Conservation (phyloP, 2,797 vertebrate species). For the Graptemys geographica region DNA sequence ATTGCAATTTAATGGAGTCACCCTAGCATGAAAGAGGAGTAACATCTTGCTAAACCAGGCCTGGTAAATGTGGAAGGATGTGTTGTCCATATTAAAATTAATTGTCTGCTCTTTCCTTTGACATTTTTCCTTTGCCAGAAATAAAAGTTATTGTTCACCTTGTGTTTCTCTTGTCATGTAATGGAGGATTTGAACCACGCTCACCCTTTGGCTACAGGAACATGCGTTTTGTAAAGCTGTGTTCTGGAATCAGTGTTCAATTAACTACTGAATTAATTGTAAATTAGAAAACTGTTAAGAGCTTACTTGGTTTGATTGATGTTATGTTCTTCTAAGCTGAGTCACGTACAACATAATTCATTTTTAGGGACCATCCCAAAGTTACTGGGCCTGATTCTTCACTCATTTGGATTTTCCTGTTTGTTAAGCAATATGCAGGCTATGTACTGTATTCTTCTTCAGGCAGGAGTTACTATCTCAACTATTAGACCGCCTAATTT, state of each 20-base stretch:
- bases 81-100: not conserved
- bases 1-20: not conserved
- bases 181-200: not conserved
- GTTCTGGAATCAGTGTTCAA: not conserved
- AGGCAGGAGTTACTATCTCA: not conserved
- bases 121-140: not conserved
- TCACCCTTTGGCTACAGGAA: not conserved
- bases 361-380: not conserved
- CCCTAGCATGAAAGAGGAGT: not conserved
- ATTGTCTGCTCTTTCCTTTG: not conserved
- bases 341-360: not conserved
- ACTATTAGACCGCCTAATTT: not conserved
- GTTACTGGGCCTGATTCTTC: not conserved
- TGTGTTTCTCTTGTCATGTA: not conserved
- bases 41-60: not conserved
- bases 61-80: not conserved
- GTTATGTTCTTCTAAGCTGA: not conserved
- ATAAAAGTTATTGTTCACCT: not conserved
- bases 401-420: not conserved
- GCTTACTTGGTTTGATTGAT: not conserved
- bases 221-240: rapidly evolving
- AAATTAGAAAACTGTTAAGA: not conserved
- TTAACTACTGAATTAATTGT: not conserved
- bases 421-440: not conserved
- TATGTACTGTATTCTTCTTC: not conserved